These are phyloP conservation scores for Acronicta aceris DNA, from an alignment of 2,888 invertebrate genomes.

Conservation along the genomic window DNA sequence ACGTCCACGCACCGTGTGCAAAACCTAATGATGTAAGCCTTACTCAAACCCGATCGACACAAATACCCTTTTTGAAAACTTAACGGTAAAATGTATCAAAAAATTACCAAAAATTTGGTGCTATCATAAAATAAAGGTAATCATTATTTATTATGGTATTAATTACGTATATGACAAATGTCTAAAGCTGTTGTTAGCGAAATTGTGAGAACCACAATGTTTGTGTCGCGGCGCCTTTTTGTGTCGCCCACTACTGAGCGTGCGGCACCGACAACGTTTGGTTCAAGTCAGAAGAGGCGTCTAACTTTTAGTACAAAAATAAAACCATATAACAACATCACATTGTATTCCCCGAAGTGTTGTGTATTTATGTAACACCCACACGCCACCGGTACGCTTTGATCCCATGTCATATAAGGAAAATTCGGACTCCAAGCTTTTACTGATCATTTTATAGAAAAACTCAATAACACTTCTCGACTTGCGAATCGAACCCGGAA, in stretches of 20 bases:
- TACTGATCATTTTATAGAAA: too few species aligned
- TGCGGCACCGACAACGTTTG: constrained; percentile 54
- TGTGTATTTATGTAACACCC: too few species aligned
- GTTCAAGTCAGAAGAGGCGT: constrained; percentile 32
- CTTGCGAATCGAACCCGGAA: too few species aligned
- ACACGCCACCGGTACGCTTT: too few species aligned
- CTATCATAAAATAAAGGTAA: constrained; percentile 41
- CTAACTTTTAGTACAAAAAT: too few species aligned
- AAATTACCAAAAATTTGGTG: constrained; percentile 18
- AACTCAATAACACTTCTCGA: too few species aligned
- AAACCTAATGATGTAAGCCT: constrained; percentile 53
- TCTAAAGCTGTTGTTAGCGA: constrained; percentile 59
- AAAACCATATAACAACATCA: too few species aligned
- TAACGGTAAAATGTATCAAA: constrained; percentile 54
- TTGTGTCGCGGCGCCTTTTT: constrained; percentile 67
- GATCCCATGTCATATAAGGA: too few species aligned
- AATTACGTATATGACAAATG: constrained; percentile 57
- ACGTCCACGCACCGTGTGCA: constrained; percentile 54
- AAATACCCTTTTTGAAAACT: constrained; percentile 51
- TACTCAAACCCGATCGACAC: constrained; percentile 45
- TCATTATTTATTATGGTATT: constrained; percentile 53
- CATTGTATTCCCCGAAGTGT: too few species aligned
- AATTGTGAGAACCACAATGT: constrained; percentile 69
- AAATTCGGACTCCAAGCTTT: too few species aligned
- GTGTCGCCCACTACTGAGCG: constrained; percentile 63